Evolutionary conservation across 2,888 invertebrate species (phyloP).

Genomic region (Melanotus villosus): DNA sequence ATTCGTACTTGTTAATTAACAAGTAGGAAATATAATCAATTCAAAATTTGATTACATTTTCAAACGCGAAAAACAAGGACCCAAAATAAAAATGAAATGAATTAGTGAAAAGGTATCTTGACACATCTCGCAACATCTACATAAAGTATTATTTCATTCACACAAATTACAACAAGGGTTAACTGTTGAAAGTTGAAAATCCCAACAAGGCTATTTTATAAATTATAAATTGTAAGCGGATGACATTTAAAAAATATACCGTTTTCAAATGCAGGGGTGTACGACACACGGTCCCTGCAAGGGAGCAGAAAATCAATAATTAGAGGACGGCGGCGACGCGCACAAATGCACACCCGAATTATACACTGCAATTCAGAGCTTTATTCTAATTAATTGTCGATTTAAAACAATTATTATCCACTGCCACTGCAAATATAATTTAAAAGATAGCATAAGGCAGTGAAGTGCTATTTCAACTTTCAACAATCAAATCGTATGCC

Average conservation of each 20-base stretch:
- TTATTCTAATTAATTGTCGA: not conserved
- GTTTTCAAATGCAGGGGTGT: conserved; percentile 23
- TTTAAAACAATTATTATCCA: too few species aligned
- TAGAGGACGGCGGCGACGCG: conserved; percentile 43
- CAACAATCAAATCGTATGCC: not conserved
- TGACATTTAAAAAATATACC: not conserved
- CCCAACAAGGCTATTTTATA: not conserved
- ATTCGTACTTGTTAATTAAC: too few species aligned
- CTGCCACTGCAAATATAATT: too few species aligned
- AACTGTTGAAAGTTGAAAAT: not conserved
- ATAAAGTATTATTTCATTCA: too few species aligned
- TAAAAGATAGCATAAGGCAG: not conserved
- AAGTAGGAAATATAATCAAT: too few species aligned
- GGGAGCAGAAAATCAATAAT: conserved; percentile 45
- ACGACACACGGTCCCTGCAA: conserved; percentile 15
- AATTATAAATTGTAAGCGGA: not conserved
- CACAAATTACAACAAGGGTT: too few species aligned
- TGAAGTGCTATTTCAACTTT: not conserved
- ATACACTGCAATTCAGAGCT: not conserved
- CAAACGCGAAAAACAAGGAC: too few species aligned
- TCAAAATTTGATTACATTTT: too few species aligned
- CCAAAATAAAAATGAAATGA: too few species aligned
- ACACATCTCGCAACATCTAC: too few species aligned
- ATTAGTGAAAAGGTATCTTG: too few species aligned
- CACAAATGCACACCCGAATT: conserved; percentile 23